Base-by-base conservation (phyloP, 2,888 invertebrate genomes). In the Acronicta psi region DNA sequence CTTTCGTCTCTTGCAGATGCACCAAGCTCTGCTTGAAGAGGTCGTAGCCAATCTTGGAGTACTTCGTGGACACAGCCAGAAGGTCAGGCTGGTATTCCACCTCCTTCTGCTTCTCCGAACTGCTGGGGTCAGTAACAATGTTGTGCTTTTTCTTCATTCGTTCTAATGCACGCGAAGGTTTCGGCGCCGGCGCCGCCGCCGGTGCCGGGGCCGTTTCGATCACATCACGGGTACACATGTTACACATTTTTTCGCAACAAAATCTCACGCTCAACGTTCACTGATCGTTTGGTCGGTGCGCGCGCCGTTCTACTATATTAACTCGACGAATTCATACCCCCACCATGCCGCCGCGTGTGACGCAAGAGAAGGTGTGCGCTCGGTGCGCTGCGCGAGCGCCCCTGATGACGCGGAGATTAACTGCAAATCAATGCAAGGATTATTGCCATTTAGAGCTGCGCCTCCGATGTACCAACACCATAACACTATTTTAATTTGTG, bases 61-160 rank as follows among this genome's bases (percentile, higher is more conserved):
- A 89, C 62, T 93, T 89, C 0, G 95, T 95, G 63, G 94, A 93
- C 20, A 93, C 79, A 0, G 94, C 90, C 17, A 95, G 87, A 25
- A 95, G 86, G 69, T 95, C 94, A 16, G 89, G 93, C 82, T 88
- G 93, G 82, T 89, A 94, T 6, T 79, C 90, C 55, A 90, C 90
- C 74, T 86, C 88, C 79, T 82, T 88, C 85, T 89, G 88, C 52
- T 84, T 89, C 58, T 88, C 87, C 3, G 80, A 83, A 61, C 85
- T 82, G 23, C 71, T 72, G 4, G 93, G 93, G 47, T 93, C 87
- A 2, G 92, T 94, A 41, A 84, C 79, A 49, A 93, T 89, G 52
- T 91, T 92, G 69, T 94, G 94, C 73, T 93, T 93, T 64, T 71
- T 85, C 90, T 94, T 94, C 84, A 94, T 82, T 3, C 89, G 78